Base-by-base conservation (phyloP, 2,113 vertebrate genomes). In the Gallinago media region DNA sequence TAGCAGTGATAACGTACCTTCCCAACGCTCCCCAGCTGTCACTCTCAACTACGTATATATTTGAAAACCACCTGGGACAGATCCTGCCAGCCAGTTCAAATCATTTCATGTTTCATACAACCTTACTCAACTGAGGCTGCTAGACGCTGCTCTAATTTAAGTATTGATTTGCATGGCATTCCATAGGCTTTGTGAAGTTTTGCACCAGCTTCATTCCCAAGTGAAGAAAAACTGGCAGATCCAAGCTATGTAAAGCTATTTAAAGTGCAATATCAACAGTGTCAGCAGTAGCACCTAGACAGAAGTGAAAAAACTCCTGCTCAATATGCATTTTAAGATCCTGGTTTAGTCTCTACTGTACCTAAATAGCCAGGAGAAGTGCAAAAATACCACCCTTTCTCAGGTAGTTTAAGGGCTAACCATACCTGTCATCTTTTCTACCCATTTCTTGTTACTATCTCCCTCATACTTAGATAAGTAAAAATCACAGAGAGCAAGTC, bases 41-140 rank as follows among this genome's bases (percentile, higher is more conserved):
- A 83, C 44, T 75, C 62, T 92, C 67, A 84, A 80, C 65, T 47
- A 92, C 1, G 8, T 25, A 27, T 25, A 31, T 25, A 77, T 77
- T 47, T 88, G 63, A 96, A 92, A 88, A 42, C 59, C 19, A 12
- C 73, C 40, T 88, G 75, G 88, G 59, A 81, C 12, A 63, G 63
- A 89, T 71, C 52, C 59, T 81, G 72, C 47, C 65, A 92, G 68
- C 20, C 79, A 38, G 55, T 77, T 88, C 90, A 70, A 86, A 89
- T 84, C 10, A 92, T 76, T 94, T 90, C 22, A 29, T 71, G 29
- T 95, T 91, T 91, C 92, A 67, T 55, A 71, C 20, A 80, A 20
- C 31, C 59, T 84, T 42, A 80, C 9, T 2, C 2, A 12, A 38
- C 36, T 26, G 32, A 74, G 61, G 38, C 44, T 94, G 86, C 59